Evolutionary conservation across 2,797 vertebrate genomes (phyloP).

Genomic region (Meriones psammophilus): DNA sequence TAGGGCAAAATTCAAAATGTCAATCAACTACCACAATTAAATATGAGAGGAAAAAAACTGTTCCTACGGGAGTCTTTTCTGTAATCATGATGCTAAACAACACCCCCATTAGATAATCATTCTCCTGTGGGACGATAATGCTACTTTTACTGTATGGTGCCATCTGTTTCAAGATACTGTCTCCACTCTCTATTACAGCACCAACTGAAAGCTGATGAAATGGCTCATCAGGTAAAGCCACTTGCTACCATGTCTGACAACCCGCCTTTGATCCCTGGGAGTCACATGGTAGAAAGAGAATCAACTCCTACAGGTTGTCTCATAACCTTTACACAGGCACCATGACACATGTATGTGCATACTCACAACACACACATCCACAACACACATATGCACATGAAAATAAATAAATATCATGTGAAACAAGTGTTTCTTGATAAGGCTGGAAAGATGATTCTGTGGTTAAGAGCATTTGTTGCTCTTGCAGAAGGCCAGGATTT

Average conservation of each 20-base stretch:
- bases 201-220: background rate
- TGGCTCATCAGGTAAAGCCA: background rate
- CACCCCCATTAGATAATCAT: background rate
- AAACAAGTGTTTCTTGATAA: background rate
- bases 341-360: background rate
- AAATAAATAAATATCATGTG: background rate
- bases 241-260: background rate
- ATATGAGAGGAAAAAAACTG: background rate
- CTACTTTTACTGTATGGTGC: background rate
- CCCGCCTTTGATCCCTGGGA: background rate
- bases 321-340: background rate
- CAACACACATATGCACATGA: background rate
- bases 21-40: background rate
- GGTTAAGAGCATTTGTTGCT: background rate
- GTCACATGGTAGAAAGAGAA: background rate
- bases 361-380: background rate
- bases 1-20: conserved; percentile 54
- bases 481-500: background rate
- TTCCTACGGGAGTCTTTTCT: background rate
- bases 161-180: background rate
- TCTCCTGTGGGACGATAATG: background rate
- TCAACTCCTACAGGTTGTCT: background rate
- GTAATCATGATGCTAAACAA: background rate
- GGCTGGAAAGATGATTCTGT: background rate
- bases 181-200: background rate